A percentile compares a stretch with the other conserved stretches of the same genome.
phyloP scores from a whole-genome alignment of 2,113 vertebrate genomes.

The Catharus bicknelli region DNA sequence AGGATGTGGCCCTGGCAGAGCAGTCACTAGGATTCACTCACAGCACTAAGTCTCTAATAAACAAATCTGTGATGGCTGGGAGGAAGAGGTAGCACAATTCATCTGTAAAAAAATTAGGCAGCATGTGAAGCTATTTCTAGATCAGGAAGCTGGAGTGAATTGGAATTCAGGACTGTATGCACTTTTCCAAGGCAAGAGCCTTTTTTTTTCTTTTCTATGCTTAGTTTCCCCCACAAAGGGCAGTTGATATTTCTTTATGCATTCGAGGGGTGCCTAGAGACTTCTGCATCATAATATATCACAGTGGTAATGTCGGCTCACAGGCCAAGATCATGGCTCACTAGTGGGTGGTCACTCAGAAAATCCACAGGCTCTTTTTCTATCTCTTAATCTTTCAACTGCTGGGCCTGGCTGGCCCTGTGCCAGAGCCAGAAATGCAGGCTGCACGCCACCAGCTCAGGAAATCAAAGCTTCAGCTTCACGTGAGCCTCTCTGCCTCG shows the following conservation, averaged over 20 bases:
- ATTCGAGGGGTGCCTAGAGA: neutral
- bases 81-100: conserved; percentile 60
- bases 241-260: neutral
- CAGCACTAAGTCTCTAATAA: conserved; percentile 10
- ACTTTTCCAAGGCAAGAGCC: conserved; percentile 23
- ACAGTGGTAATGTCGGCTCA: neutral
- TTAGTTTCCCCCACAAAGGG: neutral
- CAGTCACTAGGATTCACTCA: conserved; percentile 12
- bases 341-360: conserved; percentile 59
- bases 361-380: conserved; percentile 26
- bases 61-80: conserved; percentile 21
- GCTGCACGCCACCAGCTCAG: conserved; percentile 35
- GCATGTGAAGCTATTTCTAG: conserved; percentile 52
- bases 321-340: conserved; percentile 10
- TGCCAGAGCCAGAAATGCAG: neutral
- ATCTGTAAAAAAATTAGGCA: conserved; percentile 64
- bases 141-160: conserved; percentile 44
- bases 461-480: conserved; percentile 44
- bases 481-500: neutral
- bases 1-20: conserved; percentile 18
- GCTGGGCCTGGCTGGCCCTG: neutral
- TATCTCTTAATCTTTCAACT: conserved; percentile 45
- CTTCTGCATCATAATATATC: conserved; percentile 13
- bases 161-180: conserved; percentile 9
- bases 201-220: neutral